Conservation (phyloP, 2,888 invertebrate genomes). For the Polia nebulosa region DNA sequence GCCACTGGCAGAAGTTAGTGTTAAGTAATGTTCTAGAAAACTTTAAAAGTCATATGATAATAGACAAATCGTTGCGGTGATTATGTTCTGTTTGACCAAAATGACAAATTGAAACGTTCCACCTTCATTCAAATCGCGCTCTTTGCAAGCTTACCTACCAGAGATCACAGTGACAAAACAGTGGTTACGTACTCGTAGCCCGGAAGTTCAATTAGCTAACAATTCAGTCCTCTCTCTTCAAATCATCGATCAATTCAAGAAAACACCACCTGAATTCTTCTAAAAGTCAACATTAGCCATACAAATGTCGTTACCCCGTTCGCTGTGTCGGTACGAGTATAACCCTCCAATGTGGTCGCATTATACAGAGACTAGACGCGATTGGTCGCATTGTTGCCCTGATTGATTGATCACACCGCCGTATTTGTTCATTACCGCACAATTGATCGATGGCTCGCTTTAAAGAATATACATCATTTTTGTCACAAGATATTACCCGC, state of each 20-base stretch:
- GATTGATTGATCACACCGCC: constrained; percentile 61
- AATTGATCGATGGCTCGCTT: constrained; percentile 66
- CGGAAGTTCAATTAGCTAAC: no score
- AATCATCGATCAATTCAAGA: constrained; percentile 21
- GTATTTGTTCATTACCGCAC: constrained; percentile 63
- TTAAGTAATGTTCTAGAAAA: no score
- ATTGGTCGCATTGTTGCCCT: constrained; percentile 60
- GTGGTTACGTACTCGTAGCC: no score
- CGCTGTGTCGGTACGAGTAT: background rate
- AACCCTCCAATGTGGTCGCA: constrained; percentile 27
- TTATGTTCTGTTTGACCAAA: no score
- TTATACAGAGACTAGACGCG: constrained; percentile 52
- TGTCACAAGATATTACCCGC: constrained; percentile 57
- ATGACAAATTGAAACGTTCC: no score
- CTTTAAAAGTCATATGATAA: no score
- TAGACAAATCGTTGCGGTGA: no score
- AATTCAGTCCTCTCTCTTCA: background rate
- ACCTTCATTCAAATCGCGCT: background rate
- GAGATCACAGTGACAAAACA: background rate
- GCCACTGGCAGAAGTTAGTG: no score
- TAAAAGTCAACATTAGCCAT: constrained; percentile 27
- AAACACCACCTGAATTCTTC: constrained; percentile 1
- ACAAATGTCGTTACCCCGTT: constrained; percentile 24
- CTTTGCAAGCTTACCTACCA: background rate
- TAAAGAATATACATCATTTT: constrained; percentile 65